Conservation (phyloP, 2,113 vertebrate genomes). For the Phaethornis superciliosus region DNA sequence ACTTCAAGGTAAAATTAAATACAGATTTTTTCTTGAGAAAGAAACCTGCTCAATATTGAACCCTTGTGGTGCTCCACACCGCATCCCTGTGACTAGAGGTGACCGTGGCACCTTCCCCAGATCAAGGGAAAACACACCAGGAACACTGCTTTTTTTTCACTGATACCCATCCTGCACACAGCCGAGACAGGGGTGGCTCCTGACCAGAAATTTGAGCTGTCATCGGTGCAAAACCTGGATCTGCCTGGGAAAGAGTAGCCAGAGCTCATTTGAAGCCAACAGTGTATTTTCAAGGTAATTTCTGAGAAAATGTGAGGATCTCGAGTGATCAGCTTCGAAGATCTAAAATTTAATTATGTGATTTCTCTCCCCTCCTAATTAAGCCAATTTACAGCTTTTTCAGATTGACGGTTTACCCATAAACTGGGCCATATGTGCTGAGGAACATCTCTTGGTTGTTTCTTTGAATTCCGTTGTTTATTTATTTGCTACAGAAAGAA, state of each 20-base stretch:
- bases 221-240: background rate
- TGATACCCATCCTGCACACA: background rate
- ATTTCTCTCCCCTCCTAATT: background rate
- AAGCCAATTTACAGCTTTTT: background rate
- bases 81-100: background rate
- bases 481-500: slow-evolving; percentile 13
- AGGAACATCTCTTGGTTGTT: background rate
- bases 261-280: background rate
- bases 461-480: background rate
- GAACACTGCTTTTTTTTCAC: background rate
- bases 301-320: background rate
- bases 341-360: background rate
- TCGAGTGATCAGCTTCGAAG: background rate
- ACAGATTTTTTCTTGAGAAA: background rate
- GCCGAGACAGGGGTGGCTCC: background rate
- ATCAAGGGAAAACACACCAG: background rate
- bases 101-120: background rate
- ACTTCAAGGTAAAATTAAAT: background rate
- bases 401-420: background rate
- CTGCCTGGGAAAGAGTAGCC: background rate
- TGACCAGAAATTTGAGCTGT: background rate
- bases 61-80: background rate
- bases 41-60: background rate
- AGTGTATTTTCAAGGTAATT: background rate
- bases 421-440: background rate